These are phyloP conservation scores for Casuarius casuarius DNA, from an alignment of 2,113 vertebrate species.

Conservation along the genomic window DNA sequence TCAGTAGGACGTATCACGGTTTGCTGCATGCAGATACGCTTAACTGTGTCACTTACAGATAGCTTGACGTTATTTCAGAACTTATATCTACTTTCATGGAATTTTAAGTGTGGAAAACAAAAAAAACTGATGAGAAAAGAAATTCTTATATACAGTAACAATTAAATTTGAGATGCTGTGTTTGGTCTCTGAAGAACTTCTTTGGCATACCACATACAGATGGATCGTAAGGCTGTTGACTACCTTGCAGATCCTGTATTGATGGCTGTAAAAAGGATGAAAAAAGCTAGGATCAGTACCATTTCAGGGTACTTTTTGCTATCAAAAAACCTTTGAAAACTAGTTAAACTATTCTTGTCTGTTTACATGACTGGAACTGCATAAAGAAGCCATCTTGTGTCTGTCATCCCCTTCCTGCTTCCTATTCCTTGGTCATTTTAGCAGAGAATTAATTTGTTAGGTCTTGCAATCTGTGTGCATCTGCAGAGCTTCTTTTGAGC, in stretches of 20 bases:
- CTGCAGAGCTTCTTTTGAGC: neutral
- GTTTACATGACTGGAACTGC: neutral
- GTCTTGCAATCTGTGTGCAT: neutral
- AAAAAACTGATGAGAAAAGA: neutral
- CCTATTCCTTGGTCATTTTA: neutral
- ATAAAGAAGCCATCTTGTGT: neutral
- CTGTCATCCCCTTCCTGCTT: neutral
- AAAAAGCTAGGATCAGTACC: neutral
- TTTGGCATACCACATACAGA: fast-evolving
- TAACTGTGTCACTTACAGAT: neutral
- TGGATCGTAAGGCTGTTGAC: fast-evolving
- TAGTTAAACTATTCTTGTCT: neutral
- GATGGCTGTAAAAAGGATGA: neutral
- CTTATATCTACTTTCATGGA: neutral
- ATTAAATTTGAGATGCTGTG: neutral
- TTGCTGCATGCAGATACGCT: neutral
- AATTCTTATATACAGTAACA: neutral
- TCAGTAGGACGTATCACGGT: neutral
- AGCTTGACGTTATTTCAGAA: neutral
- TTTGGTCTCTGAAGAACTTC: neutral
- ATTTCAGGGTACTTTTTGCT: neutral
- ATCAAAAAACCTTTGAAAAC: neutral
- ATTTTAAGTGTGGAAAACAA: neutral
- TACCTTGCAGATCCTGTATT: neutral
- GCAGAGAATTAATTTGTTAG: neutral